Conservation (phyloP, 2,888 invertebrate species). For the Criorhina ranunculi region DNA sequence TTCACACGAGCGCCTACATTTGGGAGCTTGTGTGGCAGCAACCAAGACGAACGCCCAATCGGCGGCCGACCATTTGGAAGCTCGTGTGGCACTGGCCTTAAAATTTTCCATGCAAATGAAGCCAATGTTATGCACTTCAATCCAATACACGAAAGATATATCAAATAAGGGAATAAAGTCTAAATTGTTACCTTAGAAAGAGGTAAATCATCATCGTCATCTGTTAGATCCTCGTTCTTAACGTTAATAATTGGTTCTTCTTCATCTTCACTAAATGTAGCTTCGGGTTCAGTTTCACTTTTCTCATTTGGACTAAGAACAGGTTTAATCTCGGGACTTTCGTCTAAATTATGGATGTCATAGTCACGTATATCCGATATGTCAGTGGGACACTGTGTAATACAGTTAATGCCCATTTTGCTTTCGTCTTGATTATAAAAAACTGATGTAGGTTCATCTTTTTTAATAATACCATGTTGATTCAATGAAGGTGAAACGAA, state of each 20-base stretch:
- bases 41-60: too few species aligned
- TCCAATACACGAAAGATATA: too few species aligned
- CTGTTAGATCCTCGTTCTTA: slow-evolving; percentile 84
- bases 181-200: slow-evolving; percentile 91
- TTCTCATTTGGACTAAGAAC: slow-evolving; percentile 78
- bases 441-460: slow-evolving; percentile 77
- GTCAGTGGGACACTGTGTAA: slow-evolving; percentile 53
- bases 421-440: slow-evolving; percentile 60
- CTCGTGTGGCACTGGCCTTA: too few species aligned
- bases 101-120: too few species aligned
- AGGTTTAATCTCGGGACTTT: slow-evolving; percentile 78
- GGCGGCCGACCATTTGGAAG: too few species aligned
- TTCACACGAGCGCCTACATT: too few species aligned
- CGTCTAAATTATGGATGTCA: slow-evolving; percentile 23
- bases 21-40: too few species aligned
- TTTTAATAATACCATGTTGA: slow-evolving; percentile 81
- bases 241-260: slow-evolving; percentile 86
- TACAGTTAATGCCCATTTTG: slow-evolving; percentile 31
- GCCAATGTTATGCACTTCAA: too few species aligned
- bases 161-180: too few species aligned
- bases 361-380: slow-evolving; percentile 72
- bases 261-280: slow-evolving; percentile 85
- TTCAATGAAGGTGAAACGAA: slow-evolving; percentile 79
- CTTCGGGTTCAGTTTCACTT: slow-evolving; percentile 82
- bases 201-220: slow-evolving; percentile 89